These are phyloP conservation scores for Leucophenga montana DNA, from an alignment of 2,888 invertebrate genomes.

Conservation along the genomic window DNA sequence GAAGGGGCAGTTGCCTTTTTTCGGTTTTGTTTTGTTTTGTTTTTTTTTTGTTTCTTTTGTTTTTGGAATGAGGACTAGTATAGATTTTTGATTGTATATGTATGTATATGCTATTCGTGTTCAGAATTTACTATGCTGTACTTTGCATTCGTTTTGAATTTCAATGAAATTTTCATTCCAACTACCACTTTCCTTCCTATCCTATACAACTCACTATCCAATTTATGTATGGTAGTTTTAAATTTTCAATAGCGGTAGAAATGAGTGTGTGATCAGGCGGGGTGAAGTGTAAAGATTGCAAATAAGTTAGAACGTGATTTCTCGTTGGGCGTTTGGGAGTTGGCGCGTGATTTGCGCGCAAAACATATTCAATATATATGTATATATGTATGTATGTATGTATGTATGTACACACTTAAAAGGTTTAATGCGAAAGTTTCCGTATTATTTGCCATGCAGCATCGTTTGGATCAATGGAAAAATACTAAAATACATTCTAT, in stretches of 20 bases:
- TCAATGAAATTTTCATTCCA: too few species aligned
- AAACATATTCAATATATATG: slow-evolving; percentile 41
- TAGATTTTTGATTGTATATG: neutral
- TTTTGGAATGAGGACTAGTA: neutral
- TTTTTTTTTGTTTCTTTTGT: slow-evolving; percentile 1
- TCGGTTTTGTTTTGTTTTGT: neutral
- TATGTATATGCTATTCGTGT: slow-evolving; percentile 1
- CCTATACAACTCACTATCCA: neutral
- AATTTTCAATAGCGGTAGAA: too few species aligned
- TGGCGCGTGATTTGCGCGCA: slow-evolving; percentile 59
- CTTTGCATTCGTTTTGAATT: too few species aligned
- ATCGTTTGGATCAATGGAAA: too few species aligned
- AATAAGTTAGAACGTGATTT: slow-evolving; percentile 35
- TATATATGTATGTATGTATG: slow-evolving; percentile 22
- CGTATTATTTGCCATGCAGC: neutral
- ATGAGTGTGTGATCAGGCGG: too few species aligned
- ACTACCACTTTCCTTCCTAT: too few species aligned
- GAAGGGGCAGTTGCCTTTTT: neutral
- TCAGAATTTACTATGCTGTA: too few species aligned
- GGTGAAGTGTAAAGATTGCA: slow-evolving; percentile 33
- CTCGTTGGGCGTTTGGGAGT: slow-evolving; percentile 40
- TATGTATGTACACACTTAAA: slow-evolving; percentile 4
- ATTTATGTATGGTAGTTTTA: neutral
- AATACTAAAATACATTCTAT: too few species aligned
- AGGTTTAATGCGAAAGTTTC: slow-evolving; percentile 5